These are phyloP conservation scores for Anthopleura sola DNA, from an alignment of 64 coral and sea anemone species.

Conservation along the genomic window DNA sequence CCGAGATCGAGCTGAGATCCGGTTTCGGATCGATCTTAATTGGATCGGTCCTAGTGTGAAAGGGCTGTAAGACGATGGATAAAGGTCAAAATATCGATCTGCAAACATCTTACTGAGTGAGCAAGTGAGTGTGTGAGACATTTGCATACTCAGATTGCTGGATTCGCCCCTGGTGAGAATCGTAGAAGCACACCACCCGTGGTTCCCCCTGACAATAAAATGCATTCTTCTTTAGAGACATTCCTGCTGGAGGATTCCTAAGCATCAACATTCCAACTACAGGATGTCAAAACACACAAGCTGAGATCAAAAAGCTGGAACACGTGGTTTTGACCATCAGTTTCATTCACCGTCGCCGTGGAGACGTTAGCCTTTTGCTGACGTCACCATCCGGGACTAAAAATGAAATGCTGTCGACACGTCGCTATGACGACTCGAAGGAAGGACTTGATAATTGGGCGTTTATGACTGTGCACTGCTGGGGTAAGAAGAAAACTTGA, in stretches of 20 bases:
- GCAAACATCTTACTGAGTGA: no score
- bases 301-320: conserved; percentile 83
- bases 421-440: conserved; percentile 96
- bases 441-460: conserved; percentile 97
- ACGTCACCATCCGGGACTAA: conserved; percentile 97
- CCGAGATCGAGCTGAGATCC: no score
- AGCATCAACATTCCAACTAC: conserved; percentile 78
- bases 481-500: conserved; percentile 59
- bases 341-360: conserved; percentile 97
- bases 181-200: no score
- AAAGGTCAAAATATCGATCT: no score
- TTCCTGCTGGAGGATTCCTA: conserved; percentile 76
- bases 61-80: no score
- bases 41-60: no score
- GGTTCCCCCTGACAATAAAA: neutral
- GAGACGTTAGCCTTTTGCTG: conserved; percentile 87
- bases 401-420: conserved; percentile 95
- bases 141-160: no score
- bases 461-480: conserved; percentile 98
- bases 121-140: no score
- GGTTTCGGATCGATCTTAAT: no score
- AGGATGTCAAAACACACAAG: conserved; percentile 63
- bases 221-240: conserved; percentile 46
- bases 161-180: no score
- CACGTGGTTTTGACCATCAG: conserved; percentile 93